Conservation (phyloP, 1,140 invertebrate genomes). For the Brachionus angularis region DNA sequence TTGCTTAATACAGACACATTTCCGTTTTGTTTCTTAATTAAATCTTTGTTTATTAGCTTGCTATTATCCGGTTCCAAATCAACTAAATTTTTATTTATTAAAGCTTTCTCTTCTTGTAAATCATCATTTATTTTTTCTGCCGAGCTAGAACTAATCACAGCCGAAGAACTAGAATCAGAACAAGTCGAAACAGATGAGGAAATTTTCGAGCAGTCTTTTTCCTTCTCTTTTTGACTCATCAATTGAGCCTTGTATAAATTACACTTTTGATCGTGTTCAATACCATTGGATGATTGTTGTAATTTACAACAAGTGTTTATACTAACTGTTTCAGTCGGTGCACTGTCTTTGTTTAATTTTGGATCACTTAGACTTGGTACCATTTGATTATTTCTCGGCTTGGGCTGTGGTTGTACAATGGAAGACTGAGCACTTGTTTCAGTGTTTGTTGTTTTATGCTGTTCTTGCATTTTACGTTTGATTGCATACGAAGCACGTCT, state of each 20-base stretch:
- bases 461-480: constrained; percentile 16
- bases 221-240: background rate
- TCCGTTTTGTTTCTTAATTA: too few relatives aligned
- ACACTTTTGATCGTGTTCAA: constrained; percentile 18
- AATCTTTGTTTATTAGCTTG: too few relatives aligned
- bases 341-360: too few relatives aligned
- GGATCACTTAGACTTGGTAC: constrained; percentile 22
- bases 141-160: too few relatives aligned
- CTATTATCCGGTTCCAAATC: too few relatives aligned
- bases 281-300: background rate
- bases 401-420: too few relatives aligned
- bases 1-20: too few relatives aligned
- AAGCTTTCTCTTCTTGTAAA: too few relatives aligned
- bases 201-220: background rate
- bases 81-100: too few relatives aligned
- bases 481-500: constrained; percentile 60
- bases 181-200: constrained; percentile 8
- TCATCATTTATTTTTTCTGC: too few relatives aligned
- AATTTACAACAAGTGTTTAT: background rate
- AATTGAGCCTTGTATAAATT: constrained; percentile 10
- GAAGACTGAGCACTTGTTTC: too few relatives aligned
- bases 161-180: background rate
- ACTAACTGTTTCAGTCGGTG: background rate
- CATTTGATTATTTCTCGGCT: too few relatives aligned
- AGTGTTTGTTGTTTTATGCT: background rate